Evolutionary conservation across 30 jellyfish, hydroid and myxozoan species (phyloP).

Genomic region (Thelohanellus kitauei): DNA sequence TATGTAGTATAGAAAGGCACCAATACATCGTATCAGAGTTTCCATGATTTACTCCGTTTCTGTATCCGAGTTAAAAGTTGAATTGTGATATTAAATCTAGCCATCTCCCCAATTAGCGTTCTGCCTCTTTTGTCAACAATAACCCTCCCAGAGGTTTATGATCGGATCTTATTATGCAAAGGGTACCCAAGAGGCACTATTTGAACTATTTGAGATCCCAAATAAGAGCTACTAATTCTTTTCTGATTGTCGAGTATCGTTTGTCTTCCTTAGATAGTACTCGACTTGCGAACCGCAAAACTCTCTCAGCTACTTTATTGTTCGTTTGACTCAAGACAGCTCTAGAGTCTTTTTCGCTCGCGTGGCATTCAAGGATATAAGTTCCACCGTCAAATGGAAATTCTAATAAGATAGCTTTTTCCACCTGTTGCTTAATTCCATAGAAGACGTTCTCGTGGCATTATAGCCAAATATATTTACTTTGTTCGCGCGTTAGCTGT

Average conservation of each 20-base stretch:
- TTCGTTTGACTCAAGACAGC: conserved; percentile 10
- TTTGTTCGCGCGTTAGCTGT: conserved; percentile 4
- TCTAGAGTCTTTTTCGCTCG: conserved; percentile 13
- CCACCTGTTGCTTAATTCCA: conserved; percentile 1
- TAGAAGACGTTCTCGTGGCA: conserved; percentile 1
- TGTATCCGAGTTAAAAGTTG: conserved; percentile 5
- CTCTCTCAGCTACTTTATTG: conserved; percentile 2
- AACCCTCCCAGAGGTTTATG: no score
- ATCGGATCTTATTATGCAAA: no score
- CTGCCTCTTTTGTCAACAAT: no score
- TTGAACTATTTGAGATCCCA: no score
- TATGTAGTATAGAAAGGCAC: no score
- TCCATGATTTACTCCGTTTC: conserved; percentile 8
- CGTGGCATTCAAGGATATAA: conserved; percentile 12
- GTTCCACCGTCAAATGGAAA: conserved; percentile 6
- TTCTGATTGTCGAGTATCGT: no score
- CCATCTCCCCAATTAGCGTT: no score
- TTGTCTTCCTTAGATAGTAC: no score
- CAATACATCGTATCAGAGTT: conserved; percentile 22
- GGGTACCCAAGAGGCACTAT: no score
- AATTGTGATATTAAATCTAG: no score
- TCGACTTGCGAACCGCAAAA: no score
- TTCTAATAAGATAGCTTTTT: conserved; percentile 10
- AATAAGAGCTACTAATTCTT: no score
- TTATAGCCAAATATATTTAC: conserved; percentile 3